Evolutionary conservation across 1,140 invertebrate species (phyloP).

Genomic region (Heliconius melpomene): DNA sequence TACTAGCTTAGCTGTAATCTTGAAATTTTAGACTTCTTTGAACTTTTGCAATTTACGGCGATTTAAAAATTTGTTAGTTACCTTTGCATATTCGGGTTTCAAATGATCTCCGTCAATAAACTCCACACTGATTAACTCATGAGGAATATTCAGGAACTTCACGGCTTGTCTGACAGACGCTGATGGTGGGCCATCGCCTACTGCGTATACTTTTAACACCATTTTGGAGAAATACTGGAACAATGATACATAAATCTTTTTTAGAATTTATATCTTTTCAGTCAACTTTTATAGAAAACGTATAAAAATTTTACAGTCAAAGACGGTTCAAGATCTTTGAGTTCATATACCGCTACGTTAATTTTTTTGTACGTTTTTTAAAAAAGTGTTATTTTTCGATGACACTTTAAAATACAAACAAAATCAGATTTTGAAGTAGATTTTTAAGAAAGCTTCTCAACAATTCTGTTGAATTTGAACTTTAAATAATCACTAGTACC

Average conservation of each 20-base stretch:
- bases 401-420: no score
- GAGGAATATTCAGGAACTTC: conserved; percentile 84
- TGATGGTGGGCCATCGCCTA: conserved; percentile 89
- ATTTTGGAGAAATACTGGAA: conserved; percentile 42
- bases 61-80: conserved; percentile 58
- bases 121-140: conserved; percentile 85
- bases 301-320: no score
- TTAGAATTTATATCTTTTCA: no score
- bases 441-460: background rate
- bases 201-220: conserved; percentile 85
- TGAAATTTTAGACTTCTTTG: background rate
- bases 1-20: no score
- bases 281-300: no score
- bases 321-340: background rate
- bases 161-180: conserved; percentile 86
- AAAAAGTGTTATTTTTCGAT: no score
- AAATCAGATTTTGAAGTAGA: no score
- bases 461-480: no score
- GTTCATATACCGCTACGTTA: no score
- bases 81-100: conserved; percentile 86
- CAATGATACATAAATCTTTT: background rate
- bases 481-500: background rate
- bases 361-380: no score
- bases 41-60: background rate
- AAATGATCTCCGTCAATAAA: conserved; percentile 87